Conservation (phyloP, 2,113 vertebrate species). For the Gambusia affinis region DNA sequence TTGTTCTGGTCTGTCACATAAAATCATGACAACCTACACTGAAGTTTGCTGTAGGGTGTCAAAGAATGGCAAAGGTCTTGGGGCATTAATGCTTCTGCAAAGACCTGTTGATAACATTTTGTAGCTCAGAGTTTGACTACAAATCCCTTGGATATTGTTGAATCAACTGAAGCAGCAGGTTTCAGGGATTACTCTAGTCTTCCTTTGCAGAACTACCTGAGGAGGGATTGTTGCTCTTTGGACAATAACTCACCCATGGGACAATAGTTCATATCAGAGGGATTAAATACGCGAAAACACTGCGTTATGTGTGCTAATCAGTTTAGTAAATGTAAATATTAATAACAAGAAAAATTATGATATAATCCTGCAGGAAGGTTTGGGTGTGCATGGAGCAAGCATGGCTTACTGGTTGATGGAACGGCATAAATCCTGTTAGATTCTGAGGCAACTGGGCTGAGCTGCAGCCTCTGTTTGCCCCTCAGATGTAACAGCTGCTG, state of each 20-base stretch:
- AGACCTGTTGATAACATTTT: not conserved
- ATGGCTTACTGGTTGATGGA: slow-evolving; percentile 45
- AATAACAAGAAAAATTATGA: not conserved
- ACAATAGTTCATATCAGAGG: not conserved
- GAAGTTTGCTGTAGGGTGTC: too few species aligned
- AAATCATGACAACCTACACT: not conserved
- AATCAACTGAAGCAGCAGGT: not conserved
- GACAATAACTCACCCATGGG: not conserved
- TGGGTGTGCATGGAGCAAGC: slow-evolving; percentile 56
- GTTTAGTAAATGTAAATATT: not conserved
- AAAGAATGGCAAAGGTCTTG: too few species aligned
- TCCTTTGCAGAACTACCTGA: not conserved
- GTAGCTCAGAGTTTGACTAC: not conserved
- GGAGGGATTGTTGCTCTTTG: not conserved
- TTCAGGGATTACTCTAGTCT: not conserved
- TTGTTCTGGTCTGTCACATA: not conserved
- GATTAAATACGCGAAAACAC: not conserved
- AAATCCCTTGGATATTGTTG: not conserved
- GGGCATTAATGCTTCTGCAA: too few species aligned
- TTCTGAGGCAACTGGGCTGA: not conserved
- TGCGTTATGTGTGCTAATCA: not conserved
- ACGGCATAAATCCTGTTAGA: not conserved
- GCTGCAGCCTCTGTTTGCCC: not conserved
- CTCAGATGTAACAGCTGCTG: not conserved
- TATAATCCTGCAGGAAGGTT: slow-evolving; percentile 67